Evolutionary conservation across 2,113 vertebrate species (phyloP), one percentile per base, ranked within the genome.

Genomic region (Channa argus): DNA sequence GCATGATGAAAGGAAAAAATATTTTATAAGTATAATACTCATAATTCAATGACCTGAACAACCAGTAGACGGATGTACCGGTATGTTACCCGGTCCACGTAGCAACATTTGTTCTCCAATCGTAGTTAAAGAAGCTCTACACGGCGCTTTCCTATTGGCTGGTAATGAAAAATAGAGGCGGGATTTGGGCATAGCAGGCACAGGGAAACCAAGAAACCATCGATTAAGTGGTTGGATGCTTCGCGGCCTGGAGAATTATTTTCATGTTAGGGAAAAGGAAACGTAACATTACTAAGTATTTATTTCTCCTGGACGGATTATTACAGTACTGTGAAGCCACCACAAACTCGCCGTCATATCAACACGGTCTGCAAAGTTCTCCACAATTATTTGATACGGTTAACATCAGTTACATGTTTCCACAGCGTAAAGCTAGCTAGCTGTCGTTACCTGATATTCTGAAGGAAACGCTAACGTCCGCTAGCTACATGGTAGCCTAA

Each of bases 241-340:
- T 44, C 68, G 76, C 59, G 88, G 90, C 89, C 89, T 81, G 50
- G 53, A 1, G 53, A 69, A 66, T 47, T 72, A 63, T 63, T 66
- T 4, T 77, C 13, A 71, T 73, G 44, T 51, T 13, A 51, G 58
- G 53, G 41, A 68, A 50, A 62, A 14, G 39, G 24, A 72, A 76
- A 71, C 62, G 41, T 67, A 78, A 82, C 41, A 59, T 52, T 50
- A n/a, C 8, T 24, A 38, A 71, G 13, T 80, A 54, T 62, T 46
- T 54, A 39, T 68, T 13, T 12, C 45, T 50, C 6, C 3, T 8
- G 24, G 9, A 69, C 41, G 49, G 4, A 63, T 60, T 74, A 41
- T 45, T 45, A 52, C 44, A 44, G 4, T 5, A 46, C 7, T n/a
- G 7, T 3, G 49, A 61, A 51, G 50, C 11, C 36, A 36, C 6